Percentiles rank a stretch among this genome's conserved stretches.
Conservation (phyloP, 2,888 invertebrate species). For the Salticus scenicus region DNA sequence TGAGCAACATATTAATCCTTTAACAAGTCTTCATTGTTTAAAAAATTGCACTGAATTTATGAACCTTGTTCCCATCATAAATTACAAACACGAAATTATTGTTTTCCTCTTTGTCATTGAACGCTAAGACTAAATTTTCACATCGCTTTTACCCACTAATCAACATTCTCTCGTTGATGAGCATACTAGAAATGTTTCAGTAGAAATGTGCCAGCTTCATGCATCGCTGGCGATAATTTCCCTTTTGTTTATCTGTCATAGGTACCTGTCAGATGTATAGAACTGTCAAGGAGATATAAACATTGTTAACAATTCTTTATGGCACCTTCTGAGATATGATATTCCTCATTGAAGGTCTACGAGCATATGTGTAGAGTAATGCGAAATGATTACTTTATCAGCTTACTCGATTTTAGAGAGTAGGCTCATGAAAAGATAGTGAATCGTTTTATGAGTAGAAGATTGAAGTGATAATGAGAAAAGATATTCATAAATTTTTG, state of each 20-base stretch:
- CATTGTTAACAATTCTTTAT: not conserved
- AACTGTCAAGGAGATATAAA: not conserved
- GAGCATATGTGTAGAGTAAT: not conserved
- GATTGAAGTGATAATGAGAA: no score
- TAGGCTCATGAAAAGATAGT: not conserved
- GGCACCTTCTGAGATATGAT: not conserved
- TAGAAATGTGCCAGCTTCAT: not conserved
- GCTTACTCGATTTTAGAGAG: not conserved
- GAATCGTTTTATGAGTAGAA: no score
- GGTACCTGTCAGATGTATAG: not conserved
- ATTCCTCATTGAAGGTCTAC: not conserved
- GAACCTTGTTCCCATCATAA: slow-evolving; percentile 1
- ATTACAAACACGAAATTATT: not conserved
- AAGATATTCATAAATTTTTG: no score
- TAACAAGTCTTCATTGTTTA: not conserved
- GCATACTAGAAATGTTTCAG: not conserved
- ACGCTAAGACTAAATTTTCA: not conserved
- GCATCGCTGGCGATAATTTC: not conserved
- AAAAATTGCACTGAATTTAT: not conserved
- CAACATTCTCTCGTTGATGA: not conserved
- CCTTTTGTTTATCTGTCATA: not conserved
- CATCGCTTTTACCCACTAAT: not conserved
- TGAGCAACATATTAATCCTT: no score
- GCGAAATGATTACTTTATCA: not conserved
- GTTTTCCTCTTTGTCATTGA: slow-evolving; percentile 1